phyloP scores from a whole-genome alignment of 2,113 vertebrate genomes.

The Microcebus griseorufus region DNA sequence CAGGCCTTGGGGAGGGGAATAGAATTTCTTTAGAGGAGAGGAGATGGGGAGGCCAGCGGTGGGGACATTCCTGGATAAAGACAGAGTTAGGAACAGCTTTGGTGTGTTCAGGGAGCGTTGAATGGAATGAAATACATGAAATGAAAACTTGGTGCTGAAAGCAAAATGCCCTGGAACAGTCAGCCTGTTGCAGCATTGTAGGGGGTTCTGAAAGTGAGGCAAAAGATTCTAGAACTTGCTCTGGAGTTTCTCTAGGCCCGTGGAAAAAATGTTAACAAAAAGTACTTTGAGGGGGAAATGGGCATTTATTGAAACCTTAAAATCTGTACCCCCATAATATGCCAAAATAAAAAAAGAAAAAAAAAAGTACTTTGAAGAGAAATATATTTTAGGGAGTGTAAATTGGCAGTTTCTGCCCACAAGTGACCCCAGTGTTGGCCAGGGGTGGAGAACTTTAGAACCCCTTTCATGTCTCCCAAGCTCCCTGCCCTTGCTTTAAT shows the following conservation, averaged over 20 bases:
- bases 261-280: not conserved
- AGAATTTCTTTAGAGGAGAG: not conserved
- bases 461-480: not conserved
- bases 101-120: not conserved
- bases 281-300: not conserved
- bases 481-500: not conserved
- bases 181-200: not conserved
- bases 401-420: not conserved
- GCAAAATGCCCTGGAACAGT: not conserved
- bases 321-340: too few species aligned
- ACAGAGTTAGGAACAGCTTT: not conserved
- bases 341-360: too few species aligned
- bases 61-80: not conserved
- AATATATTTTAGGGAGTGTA: not conserved
- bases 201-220: not conserved
- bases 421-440: not conserved
- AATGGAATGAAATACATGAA: slow-evolving; percentile 19
- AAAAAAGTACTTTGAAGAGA: not conserved
- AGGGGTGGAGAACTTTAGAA: not conserved
- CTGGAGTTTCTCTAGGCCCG: not conserved
- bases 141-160: not conserved
- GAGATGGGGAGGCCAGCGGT: not conserved
- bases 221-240: not conserved
- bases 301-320: too few species aligned
- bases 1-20: not conserved